phyloP scores from a whole-genome alignment of 2,113 vertebrate genomes.

The Limnothrissa miodon region DNA sequence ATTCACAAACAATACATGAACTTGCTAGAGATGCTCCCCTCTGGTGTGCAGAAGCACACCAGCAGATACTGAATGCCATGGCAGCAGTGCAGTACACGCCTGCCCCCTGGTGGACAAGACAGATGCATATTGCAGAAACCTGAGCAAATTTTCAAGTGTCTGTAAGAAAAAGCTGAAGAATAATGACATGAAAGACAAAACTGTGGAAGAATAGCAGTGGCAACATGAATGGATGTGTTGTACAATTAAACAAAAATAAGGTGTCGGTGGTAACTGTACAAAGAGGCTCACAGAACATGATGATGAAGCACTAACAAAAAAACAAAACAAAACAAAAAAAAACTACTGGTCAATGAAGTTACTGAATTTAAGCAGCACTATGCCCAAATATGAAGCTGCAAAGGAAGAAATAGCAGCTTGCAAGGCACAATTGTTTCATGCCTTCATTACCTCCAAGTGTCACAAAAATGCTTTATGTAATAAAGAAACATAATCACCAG shows the following conservation, averaged over 20 bases:
- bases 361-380: background rate
- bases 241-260: background rate
- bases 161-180: too few relatives aligned
- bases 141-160: background rate
- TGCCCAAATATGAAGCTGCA: background rate
- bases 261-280: background rate
- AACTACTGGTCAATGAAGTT: background rate
- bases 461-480: background rate
- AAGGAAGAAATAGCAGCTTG: background rate
- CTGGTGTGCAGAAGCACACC: background rate
- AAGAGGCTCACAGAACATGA: background rate
- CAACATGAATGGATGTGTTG: background rate
- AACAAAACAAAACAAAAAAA: background rate
- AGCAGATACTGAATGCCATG: background rate
- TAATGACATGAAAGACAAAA: background rate
- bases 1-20: background rate
- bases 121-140: background rate
- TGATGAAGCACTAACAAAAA: background rate
- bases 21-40: background rate
- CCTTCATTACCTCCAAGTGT: background rate
- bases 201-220: background rate
- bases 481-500: constrained; percentile 1
- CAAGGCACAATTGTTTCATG: background rate
- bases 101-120: background rate
- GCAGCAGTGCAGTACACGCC: background rate